These are phyloP conservation scores for Leptinotarsa peninsularis DNA, from an alignment of 2,888 invertebrate species.

Conservation along the genomic window DNA sequence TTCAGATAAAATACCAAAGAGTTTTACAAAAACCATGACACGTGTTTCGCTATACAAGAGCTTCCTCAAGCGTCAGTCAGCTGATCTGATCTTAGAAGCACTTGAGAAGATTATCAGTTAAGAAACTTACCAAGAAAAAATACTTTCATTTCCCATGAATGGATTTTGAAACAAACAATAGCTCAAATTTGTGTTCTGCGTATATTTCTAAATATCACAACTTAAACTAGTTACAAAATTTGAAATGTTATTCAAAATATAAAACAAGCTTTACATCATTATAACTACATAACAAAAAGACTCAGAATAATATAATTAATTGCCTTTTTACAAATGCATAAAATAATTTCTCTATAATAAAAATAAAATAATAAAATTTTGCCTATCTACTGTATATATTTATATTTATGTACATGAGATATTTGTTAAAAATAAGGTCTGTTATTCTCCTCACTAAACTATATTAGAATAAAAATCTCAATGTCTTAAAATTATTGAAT, in stretches of 20 bases:
- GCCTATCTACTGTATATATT: slow-evolving; percentile 6
- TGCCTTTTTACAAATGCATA: slow-evolving; percentile 20
- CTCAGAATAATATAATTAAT: not conserved
- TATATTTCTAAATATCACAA: slow-evolving; percentile 14
- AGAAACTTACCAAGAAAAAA: no score
- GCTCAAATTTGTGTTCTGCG: not conserved
- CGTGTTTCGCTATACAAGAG: no score
- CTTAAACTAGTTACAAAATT: slow-evolving; percentile 36
- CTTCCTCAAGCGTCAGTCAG: no score
- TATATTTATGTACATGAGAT: slow-evolving; percentile 12
- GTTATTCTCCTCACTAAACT: not conserved
- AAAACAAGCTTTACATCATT: slow-evolving; percentile 35
- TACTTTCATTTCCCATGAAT: not conserved
- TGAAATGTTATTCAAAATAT: slow-evolving; percentile 38
- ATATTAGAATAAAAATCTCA: slow-evolving; percentile 8
- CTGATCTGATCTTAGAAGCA: no score
- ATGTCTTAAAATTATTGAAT: not conserved
- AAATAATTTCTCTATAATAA: slow-evolving; percentile 16
- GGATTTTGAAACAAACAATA: not conserved
- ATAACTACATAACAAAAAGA: slow-evolving; percentile 35
- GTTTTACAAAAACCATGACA: no score
- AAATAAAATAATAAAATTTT: slow-evolving; percentile 18
- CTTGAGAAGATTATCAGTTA: not conserved
- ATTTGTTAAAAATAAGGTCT: not conserved
- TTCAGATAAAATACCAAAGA: no score